Evolutionary conservation across 2,113 vertebrate species (phyloP).

Genomic region (Ardeotis arabs): DNA sequence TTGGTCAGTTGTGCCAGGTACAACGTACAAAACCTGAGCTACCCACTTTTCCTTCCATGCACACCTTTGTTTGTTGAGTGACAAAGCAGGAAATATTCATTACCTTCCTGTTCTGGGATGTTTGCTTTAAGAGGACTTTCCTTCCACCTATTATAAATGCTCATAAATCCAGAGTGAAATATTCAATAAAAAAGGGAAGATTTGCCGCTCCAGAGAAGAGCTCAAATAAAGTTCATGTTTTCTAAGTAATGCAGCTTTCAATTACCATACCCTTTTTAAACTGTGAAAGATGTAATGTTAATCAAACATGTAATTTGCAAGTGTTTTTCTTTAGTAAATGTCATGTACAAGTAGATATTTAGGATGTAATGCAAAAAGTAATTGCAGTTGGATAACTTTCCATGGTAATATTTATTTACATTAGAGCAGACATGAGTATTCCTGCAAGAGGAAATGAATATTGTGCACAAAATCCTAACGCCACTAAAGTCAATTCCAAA

Average conservation of each 20-base stretch:
- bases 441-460: neutral
- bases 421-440: neutral
- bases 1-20: neutral
- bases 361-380: constrained; percentile 75
- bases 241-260: constrained; percentile 75
- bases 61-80: neutral
- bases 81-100: constrained; percentile 45
- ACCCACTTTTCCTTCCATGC: neutral
- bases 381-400: constrained; percentile 58
- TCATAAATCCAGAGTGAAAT: constrained; percentile 64
- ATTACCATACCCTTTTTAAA: constrained; percentile 78
- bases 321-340: constrained; percentile 83
- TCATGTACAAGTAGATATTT: constrained; percentile 79
- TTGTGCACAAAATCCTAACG: constrained; percentile 13
- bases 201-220: constrained; percentile 59
- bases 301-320: constrained; percentile 85
- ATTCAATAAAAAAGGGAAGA: constrained; percentile 65
- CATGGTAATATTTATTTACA: constrained; percentile 44
- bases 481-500: constrained; percentile 1
- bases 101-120: constrained; percentile 23
- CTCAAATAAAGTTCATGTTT: constrained; percentile 79
- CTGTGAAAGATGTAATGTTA: constrained; percentile 80
- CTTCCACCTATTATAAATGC: constrained; percentile 43
- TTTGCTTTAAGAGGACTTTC: constrained; percentile 54
- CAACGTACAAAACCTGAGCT: neutral